Conservation (phyloP, 2,113 vertebrate species). For the Colistium nudipinnis region DNA sequence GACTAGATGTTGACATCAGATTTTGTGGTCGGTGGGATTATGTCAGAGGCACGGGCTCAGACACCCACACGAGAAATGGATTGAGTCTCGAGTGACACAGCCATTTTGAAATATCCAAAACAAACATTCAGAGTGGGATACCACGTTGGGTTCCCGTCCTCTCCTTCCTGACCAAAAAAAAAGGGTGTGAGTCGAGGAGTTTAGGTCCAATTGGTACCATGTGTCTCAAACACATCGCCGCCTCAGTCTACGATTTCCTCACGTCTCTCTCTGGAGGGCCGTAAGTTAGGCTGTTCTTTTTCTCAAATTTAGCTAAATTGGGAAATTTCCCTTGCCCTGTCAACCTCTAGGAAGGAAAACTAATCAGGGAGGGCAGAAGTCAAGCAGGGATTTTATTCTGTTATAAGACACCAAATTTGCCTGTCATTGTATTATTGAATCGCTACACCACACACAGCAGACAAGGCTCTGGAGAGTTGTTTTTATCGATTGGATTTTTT, state of each 20-base stretch:
- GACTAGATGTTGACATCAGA: constrained; percentile 50
- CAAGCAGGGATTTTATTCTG: constrained; percentile 21
- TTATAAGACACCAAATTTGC: constrained; percentile 4
- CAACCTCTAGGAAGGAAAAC: constrained; percentile 39
- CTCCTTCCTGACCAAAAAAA: constrained; percentile 37
- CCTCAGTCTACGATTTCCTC: constrained; percentile 50
- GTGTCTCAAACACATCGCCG: constrained; percentile 52
- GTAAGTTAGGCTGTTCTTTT: constrained; percentile 53
- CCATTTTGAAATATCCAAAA: constrained; percentile 11
- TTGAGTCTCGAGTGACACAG: constrained; percentile 17
- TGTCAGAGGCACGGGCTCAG: constrained; percentile 12
- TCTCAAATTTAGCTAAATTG: constrained; percentile 41
- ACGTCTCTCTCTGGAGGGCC: constrained; percentile 53
- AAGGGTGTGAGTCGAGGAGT: constrained; percentile 47
- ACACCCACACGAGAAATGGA: constrained; percentile 8
- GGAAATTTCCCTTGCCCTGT: constrained; percentile 34
- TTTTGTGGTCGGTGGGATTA: constrained; percentile 44
- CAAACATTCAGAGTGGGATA: constrained; percentile 25
- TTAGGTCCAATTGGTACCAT: constrained; percentile 68
- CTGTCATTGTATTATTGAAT: neutral
- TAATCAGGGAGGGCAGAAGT: constrained; percentile 27
- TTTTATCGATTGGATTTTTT: neutral
- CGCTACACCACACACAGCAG: neutral
- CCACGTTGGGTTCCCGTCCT: constrained; percentile 24
- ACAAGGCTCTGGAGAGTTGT: neutral